phyloP scores from a whole-genome alignment of 2,888 invertebrate genomes.

The Drosophila differens region DNA sequence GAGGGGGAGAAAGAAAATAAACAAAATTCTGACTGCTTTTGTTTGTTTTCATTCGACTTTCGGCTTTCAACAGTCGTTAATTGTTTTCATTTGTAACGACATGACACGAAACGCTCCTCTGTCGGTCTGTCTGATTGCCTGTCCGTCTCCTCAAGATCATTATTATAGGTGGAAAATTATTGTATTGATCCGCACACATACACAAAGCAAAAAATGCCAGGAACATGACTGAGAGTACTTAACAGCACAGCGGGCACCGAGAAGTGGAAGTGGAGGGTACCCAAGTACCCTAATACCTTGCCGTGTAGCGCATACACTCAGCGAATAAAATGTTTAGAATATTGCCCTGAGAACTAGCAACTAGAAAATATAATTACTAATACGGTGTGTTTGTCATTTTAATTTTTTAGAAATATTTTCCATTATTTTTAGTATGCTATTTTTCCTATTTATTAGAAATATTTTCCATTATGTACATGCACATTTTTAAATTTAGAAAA shows the following conservation, averaged over 20 bases:
- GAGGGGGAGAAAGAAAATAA: conserved; percentile 4
- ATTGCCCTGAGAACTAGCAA: not conserved
- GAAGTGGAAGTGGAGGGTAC: conserved; percentile 11
- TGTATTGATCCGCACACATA: conserved; percentile 56
- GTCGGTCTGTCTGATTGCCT: not conserved
- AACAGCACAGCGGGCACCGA: conserved; percentile 60
- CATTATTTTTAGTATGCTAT: too few species aligned
- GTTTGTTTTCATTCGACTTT: conserved; percentile 69
- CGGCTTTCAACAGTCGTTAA: conserved; percentile 65
- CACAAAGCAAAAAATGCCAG: conserved; percentile 56
- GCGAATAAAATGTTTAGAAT: not conserved
- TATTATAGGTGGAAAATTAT: conserved; percentile 71
- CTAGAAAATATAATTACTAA: too few species aligned
- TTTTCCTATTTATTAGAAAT: not conserved
- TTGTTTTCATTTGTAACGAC: conserved; percentile 76
- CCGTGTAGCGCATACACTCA: not conserved
- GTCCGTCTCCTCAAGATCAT: conserved; percentile 57
- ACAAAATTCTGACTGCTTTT: conserved; percentile 41
- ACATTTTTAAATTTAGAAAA: not conserved
- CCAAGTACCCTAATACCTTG: not conserved
- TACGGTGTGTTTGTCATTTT: not conserved
- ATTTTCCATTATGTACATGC: not conserved
- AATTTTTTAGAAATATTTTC: not conserved
- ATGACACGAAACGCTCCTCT: conserved; percentile 55
- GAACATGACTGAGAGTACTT: conserved; percentile 70